Evolutionary conservation across 1,140 invertebrate species (phyloP), one percentile per base, ranked within the genome.

Genomic region (Hyles vespertilio): DNA sequence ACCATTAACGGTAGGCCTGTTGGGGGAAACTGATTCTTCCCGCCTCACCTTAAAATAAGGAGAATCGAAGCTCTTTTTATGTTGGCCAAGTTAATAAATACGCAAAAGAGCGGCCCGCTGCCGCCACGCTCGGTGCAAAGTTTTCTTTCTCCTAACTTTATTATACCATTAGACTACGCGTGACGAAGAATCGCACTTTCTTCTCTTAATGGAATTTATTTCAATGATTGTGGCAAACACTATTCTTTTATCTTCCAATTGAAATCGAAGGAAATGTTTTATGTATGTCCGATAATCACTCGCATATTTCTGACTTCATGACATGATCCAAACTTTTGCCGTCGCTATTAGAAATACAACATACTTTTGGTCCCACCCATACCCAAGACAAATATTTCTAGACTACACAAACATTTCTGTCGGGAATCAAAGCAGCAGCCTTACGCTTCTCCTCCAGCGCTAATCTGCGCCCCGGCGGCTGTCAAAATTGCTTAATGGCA

Each of bases 61-160:
- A 8, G 9, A 34, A 56, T 34, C 22, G 47, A 47, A 58, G 77
- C n/a, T 70, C 75, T 72, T 61, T 59, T 65, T 67, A 68, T 51
- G 60, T 51, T 82, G 82, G 82, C 52, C 56, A 65, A 53, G 74
- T 81, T 84, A 84, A 84, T 84, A 84, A 72, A 81, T 84, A 87
- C 81, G 80, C 81, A 84, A 87, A 84, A 77, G 75, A 84, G 77
- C 75, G 67, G 65, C 56, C 70, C 64, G 68, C 51, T 63, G 65
- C 65, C 58, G 52, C 55, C 59, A 70, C 59, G 36, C 45, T 56
- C 45, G 46, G 12, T 77, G 70, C 72, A 80, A 84, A 84, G 74
- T 84, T 87, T 83, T 83, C 80, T 84, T 86, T 87, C 74, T 74
- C 65, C 70, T 77, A 84, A 87, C 79, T 87, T 87, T 84, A 84